Evolutionary conservation across 35 echinoderm and acorn worm genomes (phyloP).

Genomic region (Ophioderma brevispina): DNA sequence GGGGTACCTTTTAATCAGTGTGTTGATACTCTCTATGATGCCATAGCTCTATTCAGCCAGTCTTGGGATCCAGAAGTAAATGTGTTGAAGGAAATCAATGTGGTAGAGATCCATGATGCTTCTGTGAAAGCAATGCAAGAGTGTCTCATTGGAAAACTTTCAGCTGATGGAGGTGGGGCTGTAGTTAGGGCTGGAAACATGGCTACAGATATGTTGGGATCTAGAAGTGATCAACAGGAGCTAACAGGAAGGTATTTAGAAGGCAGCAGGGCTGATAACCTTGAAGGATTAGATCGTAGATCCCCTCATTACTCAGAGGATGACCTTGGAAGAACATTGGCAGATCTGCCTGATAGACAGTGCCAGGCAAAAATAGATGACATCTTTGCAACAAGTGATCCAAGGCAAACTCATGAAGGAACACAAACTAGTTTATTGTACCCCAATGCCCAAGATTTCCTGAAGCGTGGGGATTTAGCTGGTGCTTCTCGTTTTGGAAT

Average conservation of each 20-base stretch:
- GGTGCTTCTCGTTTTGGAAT: neutral
- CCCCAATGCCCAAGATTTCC: neutral
- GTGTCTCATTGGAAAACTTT: neutral
- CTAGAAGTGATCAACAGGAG: too few relatives aligned
- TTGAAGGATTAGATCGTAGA: too few relatives aligned
- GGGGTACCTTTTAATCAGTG: constrained; percentile 35
- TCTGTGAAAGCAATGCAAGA: neutral
- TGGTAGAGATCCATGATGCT: constrained; percentile 28
- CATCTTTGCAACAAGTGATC: neutral
- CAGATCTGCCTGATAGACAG: too few relatives aligned
- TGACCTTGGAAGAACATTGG: too few relatives aligned
- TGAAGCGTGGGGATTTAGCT: neutral
- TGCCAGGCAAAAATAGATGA: neutral
- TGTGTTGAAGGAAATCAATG: constrained; percentile 16
- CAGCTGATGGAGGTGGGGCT: neutral
- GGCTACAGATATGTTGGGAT: too few relatives aligned
- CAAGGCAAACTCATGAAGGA: neutral
- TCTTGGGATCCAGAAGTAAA: neutral
- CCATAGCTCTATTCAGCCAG: constrained; percentile 13
- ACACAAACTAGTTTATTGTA: neutral
- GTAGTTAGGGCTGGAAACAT: too few relatives aligned
- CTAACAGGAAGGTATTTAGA: too few relatives aligned
- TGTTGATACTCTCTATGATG: constrained; percentile 33
- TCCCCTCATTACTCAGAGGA: too few relatives aligned
- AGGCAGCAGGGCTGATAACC: too few relatives aligned